Percentiles rank a stretch among this genome's conserved stretches.
Conservation (phyloP, 2,888 invertebrate genomes). For the Cecidostiba fungosa region DNA sequence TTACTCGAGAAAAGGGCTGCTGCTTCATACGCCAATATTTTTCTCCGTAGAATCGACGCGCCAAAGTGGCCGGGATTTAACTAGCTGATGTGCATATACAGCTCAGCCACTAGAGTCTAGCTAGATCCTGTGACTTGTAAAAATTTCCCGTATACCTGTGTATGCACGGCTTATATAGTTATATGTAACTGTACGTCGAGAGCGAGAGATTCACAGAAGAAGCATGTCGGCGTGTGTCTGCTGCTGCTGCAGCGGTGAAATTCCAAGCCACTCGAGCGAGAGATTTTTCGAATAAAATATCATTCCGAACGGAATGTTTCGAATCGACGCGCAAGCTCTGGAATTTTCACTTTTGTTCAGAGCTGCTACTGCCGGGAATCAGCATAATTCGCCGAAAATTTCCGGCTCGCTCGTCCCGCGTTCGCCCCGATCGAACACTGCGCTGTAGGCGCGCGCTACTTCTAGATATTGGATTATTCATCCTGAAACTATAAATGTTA, state of each 20-base stretch:
- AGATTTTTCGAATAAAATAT: slow-evolving; percentile 23
- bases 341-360: slow-evolving; percentile 35
- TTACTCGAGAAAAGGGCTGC: background rate
- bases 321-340: background rate
- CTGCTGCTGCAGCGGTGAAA: background rate
- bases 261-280: background rate
- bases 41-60: background rate
- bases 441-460: background rate
- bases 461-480: background rate
- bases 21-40: slow-evolving; percentile 29
- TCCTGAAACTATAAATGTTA: slow-evolving; percentile 3
- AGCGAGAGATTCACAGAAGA: background rate
- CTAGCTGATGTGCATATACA: background rate
- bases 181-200: background rate
- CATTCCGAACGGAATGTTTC: slow-evolving; percentile 17
- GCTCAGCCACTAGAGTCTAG: too few species aligned
- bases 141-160: background rate
- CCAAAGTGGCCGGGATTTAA: background rate
- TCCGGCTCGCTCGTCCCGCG: background rate
- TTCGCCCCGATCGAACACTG: background rate
- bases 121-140: background rate
- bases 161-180: too few species aligned
- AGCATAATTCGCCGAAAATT: slow-evolving; percentile 38
- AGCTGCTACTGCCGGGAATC: background rate
- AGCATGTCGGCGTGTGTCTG: background rate